phyloP scores from a whole-genome alignment of 2,113 vertebrate species.

The Dasyornis broadbenti region DNA sequence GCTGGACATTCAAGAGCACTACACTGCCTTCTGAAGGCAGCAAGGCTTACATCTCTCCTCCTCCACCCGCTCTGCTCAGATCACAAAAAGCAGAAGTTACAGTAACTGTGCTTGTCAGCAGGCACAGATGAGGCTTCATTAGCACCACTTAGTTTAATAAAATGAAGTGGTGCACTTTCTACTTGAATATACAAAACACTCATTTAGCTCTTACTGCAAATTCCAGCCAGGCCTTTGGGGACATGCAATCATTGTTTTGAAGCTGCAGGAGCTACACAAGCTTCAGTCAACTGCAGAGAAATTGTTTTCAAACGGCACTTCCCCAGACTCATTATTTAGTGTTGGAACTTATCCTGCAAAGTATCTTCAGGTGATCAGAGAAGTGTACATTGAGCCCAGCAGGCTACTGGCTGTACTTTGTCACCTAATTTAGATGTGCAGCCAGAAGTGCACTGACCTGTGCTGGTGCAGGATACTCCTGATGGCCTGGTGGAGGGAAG shows the following conservation, averaged over 20 bases:
- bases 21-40: background rate
- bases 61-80: background rate
- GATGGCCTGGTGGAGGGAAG: background rate
- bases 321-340: background rate
- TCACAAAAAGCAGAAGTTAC: background rate
- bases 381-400: background rate
- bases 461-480: background rate
- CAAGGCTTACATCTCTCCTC: background rate
- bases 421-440: background rate
- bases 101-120: background rate
- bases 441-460: background rate
- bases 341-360: background rate
- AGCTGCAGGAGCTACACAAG: background rate
- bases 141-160: constrained; percentile 7
- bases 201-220: background rate
- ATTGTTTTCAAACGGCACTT: background rate
- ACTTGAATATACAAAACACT: background rate
- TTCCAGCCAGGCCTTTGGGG: background rate
- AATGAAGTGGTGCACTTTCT: background rate
- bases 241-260: background rate
- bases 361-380: background rate
- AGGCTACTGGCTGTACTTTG: background rate
- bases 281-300: background rate
- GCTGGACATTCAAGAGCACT: background rate
- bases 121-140: background rate